Evolutionary conservation across 2,888 invertebrate genomes (phyloP), one percentile per base, ranked within the genome.

Genomic region (Tryphoninae sp.): DNA sequence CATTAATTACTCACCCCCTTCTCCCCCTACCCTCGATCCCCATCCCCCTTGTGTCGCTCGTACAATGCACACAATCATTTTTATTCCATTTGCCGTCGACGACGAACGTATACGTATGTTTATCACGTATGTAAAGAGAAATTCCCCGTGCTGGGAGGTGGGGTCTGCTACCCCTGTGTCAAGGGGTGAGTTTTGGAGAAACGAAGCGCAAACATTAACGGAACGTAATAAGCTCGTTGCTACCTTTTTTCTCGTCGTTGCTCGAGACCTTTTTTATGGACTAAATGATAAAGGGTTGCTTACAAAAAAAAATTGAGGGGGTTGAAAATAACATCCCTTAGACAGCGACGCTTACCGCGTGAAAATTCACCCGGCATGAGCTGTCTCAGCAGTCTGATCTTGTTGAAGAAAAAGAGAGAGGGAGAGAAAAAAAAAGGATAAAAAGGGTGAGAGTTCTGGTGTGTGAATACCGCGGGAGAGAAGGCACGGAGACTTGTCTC

Each of bases 61-160:
- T 74, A 69, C 58, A 61, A 65, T 53, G 51, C 62, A 22, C 51
- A 45, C 71, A 71, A 71, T 74, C 69, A 78, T 71, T 81, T 71
- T 81, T 69, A 62, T 74, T 78, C 62, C 42, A 69, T 59, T 19
- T 51, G 42, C 69, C 45, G n/a, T 16, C 42, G 42, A 64, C 13
- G 45, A 71, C 42, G 61, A 68, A 76, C n/a, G 26, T 19, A 58
- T 11, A 16, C 69, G 61, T 64, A 16, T 71, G 42, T 62, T 77
- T 77, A 62, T 77, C 64, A 42, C 55, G 69, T 55, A 55, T 71
- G 69, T 64, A 45, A 64, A 61, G n/a, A 71, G 23, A 40, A 55
- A 64, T 74, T 58, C 42, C 16, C 19, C 6, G 6, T 33, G 6
- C 33, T 33, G 7, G 33, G 33, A 33, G 6, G 33, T 26, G 33